Base-by-base conservation (phyloP, 2,113 vertebrate genomes). In the Anoplopoma fimbria region DNA sequence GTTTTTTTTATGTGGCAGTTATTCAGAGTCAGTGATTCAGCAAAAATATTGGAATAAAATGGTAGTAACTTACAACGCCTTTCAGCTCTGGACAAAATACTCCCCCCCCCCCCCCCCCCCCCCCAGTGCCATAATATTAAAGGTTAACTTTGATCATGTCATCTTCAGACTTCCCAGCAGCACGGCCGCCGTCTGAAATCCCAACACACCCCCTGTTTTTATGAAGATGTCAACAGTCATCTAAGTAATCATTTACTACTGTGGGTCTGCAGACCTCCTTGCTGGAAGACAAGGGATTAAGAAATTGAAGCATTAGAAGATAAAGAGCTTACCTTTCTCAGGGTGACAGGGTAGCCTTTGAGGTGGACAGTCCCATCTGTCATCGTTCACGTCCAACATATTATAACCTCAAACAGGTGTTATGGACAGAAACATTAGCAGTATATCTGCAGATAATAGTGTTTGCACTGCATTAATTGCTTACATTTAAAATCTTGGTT, bases 171-270 rank as follows among this genome's bases (percentile, higher is more conserved):
- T 58, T 25, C 21, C 58, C 74, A 36, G 25, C 40, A 58, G 53
- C 71, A 49, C 14, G 1, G 71, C 72, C 9, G 6, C 65, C 0
- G 13, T 29, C 57, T 67, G 62, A 71, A n/a, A 80, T 82, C 80
- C 69, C 72, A 81, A 64, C 69, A 82, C 75, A 19, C 36, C 36
- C 51, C 36, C 38, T 69, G 73, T 77, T 88, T 58, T 89, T 86
- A 91, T 89, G 72, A 92, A 89, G 88, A 88, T 79, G 86, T 91
- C 89, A 81, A 73, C 85, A 82, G 69, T 79, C 82, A 88, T 92
- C 53, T 57, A 77, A 75, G 82, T 65, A 31, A 83, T 90, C 81
- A 89, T 93, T 92, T 81, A 84, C 79, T 72, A 72, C 74, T 9
- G 67, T 60, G 78, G 61, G 65, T 72, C 68, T 51, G 49, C 62